These are phyloP conservation scores for Parasteatoda lunata DNA, from an alignment of 2,888 invertebrate genomes.

Conservation along the genomic window DNA sequence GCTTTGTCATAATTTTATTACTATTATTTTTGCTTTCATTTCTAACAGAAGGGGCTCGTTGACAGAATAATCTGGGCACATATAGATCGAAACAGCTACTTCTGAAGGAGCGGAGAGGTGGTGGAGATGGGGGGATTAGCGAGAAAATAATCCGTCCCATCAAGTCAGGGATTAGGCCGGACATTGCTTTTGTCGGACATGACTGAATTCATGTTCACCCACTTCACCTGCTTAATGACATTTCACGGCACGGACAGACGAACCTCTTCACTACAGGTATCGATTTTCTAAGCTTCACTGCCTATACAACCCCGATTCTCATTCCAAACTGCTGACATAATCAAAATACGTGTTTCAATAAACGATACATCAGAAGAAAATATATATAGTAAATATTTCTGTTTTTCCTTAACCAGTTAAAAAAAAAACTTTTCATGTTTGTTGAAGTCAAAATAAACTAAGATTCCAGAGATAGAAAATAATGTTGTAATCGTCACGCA, in stretches of 20 bases:
- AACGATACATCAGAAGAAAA: too few species aligned
- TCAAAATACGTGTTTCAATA: too few species aligned
- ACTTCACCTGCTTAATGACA: constrained; percentile 50
- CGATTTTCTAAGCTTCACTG: constrained; percentile 9
- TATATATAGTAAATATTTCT: too few species aligned
- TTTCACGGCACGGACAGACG: constrained; percentile 48
- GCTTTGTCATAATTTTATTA: background rate
- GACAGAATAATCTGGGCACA: constrained; percentile 39
- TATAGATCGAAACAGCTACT: constrained; percentile 1
- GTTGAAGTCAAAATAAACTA: too few species aligned
- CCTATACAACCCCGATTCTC: too few species aligned
- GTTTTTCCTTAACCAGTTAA: too few species aligned
- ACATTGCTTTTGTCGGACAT: constrained; percentile 67
- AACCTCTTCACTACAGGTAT: constrained; percentile 32
- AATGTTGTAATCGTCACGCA: too few species aligned
- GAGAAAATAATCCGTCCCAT: constrained; percentile 63
- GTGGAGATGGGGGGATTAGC: constrained; percentile 36
- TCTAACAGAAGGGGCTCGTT: background rate
- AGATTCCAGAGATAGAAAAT: too few species aligned
- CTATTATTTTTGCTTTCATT: constrained; percentile 7
- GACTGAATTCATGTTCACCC: constrained; percentile 58
- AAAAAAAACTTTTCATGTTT: too few species aligned
- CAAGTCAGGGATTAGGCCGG: constrained; percentile 62
- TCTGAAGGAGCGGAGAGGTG: background rate
- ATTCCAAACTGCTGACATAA: too few species aligned